Evolutionary conservation across 2,113 vertebrate species (phyloP).

Genomic region (Microtus montanus): DNA sequence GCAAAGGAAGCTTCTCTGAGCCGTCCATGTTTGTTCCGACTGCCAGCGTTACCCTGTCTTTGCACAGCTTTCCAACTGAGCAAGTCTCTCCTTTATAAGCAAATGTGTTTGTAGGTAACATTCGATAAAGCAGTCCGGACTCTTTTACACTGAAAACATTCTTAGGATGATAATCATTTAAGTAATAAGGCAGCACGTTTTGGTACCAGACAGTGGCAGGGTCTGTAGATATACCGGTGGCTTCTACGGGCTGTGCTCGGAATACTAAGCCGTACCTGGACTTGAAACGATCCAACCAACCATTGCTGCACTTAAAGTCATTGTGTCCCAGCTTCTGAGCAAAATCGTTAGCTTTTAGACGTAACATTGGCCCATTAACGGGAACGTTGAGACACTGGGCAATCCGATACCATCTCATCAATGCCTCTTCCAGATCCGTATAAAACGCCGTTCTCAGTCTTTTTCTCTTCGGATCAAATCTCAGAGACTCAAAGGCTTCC

Average conservation of each 20-base stretch:
- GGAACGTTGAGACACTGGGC: constrained; percentile 83
- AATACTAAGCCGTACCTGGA: constrained; percentile 85
- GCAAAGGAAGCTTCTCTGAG: constrained; percentile 86
- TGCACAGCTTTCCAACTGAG: constrained; percentile 79
- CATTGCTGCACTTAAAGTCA: constrained; percentile 87
- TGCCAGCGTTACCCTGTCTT: constrained; percentile 81
- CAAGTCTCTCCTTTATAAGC: constrained; percentile 84
- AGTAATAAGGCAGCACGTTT: constrained; percentile 78
- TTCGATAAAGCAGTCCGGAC: constrained; percentile 82
- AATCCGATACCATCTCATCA: constrained; percentile 85
- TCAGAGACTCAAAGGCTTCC: constrained; percentile 84
- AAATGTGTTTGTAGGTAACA: constrained; percentile 83
- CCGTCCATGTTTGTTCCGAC: constrained; percentile 83
- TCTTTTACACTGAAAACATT: constrained; percentile 84
- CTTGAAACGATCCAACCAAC: constrained; percentile 88
- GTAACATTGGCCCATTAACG: constrained; percentile 84
- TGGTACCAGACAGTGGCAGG: constrained; percentile 75
- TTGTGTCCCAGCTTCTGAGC: constrained; percentile 86
- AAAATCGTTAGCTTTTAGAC: constrained; percentile 85
- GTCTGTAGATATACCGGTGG: constrained; percentile 31
- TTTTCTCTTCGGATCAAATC: constrained; percentile 86
- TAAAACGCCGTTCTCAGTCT: constrained; percentile 84
- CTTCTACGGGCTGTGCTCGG: constrained; percentile 78
- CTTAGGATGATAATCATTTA: constrained; percentile 80
- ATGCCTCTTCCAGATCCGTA: constrained; percentile 83